Conservation (phyloP, 1,140 invertebrate genomes). For the Rhynchophorus ferrugineus region DNA sequence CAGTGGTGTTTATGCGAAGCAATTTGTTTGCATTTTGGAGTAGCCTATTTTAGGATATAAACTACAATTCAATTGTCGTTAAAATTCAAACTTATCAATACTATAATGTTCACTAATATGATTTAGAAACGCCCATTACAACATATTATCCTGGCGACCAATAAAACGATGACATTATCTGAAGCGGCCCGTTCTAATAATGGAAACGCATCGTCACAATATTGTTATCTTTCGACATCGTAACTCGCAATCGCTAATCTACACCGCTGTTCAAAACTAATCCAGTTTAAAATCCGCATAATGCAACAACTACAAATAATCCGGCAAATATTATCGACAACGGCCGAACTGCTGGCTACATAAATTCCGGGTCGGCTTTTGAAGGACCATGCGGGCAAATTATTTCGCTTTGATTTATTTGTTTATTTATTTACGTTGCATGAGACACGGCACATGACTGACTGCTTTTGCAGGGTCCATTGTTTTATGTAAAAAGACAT, state of each 20-base stretch:
- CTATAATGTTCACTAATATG: not conserved
- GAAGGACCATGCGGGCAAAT: not conserved
- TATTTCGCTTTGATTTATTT: not conserved
- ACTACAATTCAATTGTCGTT: too few relatives aligned
- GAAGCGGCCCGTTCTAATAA: not conserved
- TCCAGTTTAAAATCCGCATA: slow-evolving; percentile 17
- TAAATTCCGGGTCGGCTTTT: slow-evolving; percentile 3
- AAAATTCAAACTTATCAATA: not conserved
- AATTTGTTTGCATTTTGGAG: too few relatives aligned
- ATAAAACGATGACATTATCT: not conserved
- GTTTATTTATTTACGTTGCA: not conserved
- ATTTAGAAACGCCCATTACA: not conserved
- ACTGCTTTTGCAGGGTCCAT: too few relatives aligned
- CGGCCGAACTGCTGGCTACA: slow-evolving; percentile 4
- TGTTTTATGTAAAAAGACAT: too few relatives aligned
- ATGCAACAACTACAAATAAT: slow-evolving; percentile 18
- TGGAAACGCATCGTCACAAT: not conserved
- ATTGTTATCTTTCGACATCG: slow-evolving; percentile 11
- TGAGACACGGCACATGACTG: not conserved
- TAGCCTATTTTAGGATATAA: too few relatives aligned
- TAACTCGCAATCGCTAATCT: slow-evolving; percentile 8
- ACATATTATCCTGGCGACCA: not conserved
- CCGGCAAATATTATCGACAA: slow-evolving; percentile 10
- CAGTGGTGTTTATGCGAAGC: too few relatives aligned
- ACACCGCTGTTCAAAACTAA: slow-evolving; percentile 11